Evolutionary conservation across 2,113 vertebrate genomes (phyloP).

Genomic region (Oreocharis arfaki): DNA sequence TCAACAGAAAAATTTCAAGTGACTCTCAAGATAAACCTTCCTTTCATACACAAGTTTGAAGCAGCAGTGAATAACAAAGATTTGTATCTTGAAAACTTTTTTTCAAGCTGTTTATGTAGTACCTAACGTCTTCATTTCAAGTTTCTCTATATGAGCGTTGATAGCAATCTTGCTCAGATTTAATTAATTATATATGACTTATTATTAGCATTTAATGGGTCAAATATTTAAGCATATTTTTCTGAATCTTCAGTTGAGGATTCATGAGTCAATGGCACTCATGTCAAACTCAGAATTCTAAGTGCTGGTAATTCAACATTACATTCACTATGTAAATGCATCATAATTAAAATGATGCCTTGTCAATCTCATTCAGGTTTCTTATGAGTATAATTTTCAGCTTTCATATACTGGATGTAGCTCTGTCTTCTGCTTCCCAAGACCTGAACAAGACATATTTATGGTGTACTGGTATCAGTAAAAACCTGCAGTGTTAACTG

Average conservation of each 20-base stretch:
- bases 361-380: conserved; percentile 30
- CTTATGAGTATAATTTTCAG: not conserved
- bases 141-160: not conserved
- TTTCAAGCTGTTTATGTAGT: not conserved
- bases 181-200: not conserved
- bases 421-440: not conserved
- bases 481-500: not conserved
- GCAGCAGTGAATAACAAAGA: not conserved
- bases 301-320: not conserved
- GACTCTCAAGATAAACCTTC: not conserved
- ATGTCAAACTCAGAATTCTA: conserved; percentile 9
- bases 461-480: not conserved
- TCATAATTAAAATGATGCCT: conserved; percentile 23
- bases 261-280: conserved; percentile 6
- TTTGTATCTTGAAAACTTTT: not conserved
- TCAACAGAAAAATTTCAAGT: not conserved
- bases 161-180: not conserved
- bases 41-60: not conserved
- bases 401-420: not conserved
- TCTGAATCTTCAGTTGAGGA: conserved; percentile 10
- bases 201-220: conserved; percentile 19
- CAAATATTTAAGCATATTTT: conserved; percentile 38
- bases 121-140: not conserved
- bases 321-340: conserved; percentile 11
- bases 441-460: not conserved